Evolutionary conservation across 2,113 vertebrate genomes (phyloP), one percentile per base, ranked within the genome.

Genomic region (Odobenus rosmarus): DNA sequence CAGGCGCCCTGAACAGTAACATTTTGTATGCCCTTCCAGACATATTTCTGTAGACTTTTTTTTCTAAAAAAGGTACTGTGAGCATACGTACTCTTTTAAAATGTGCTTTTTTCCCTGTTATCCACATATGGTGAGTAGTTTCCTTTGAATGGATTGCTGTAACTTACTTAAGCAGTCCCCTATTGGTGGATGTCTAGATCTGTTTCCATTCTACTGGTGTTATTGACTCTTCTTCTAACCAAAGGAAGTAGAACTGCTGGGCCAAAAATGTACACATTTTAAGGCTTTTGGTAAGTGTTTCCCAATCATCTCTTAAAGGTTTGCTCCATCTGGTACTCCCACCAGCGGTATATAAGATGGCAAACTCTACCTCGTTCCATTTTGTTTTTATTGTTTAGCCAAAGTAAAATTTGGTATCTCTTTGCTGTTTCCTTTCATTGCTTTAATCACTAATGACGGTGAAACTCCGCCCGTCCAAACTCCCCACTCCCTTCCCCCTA

Each of bases 401-500:
- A 69, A 62, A 28, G 53, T 77, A 93, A 95, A 64, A 77, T 91
- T 69, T 33, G 23, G 7, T 55, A 61, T 85, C 21, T 81, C 33
- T 77, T 24, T 77, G 77, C 36, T 77, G 19, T 90, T 95, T 96
- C 64, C 42, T 72, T 72, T 86, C 51, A 64, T 61, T 55, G 86
- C 15, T 94, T 51, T 67, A 39, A 80, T 83, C n/a, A 79, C 33
- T 42, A 86, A 59, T 51, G 42, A 84, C 72, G 3, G 15, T 42
- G 42, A 91, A 13, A n/a, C 51, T 19, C 1, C 5, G 1, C 10
- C 21, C 1, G 18, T 1, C 64, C 31, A 90, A 13, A 51, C 53
- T 19, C 3, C 7, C 1, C 10, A 19, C 16, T 3, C 16, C 1
- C 24, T 2, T 39, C 14, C 36, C 31, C 15, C 7, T 24, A 31